These are phyloP conservation scores for Cantharis nigra DNA, from an alignment of 2,888 invertebrate genomes.

Conservation along the genomic window DNA sequence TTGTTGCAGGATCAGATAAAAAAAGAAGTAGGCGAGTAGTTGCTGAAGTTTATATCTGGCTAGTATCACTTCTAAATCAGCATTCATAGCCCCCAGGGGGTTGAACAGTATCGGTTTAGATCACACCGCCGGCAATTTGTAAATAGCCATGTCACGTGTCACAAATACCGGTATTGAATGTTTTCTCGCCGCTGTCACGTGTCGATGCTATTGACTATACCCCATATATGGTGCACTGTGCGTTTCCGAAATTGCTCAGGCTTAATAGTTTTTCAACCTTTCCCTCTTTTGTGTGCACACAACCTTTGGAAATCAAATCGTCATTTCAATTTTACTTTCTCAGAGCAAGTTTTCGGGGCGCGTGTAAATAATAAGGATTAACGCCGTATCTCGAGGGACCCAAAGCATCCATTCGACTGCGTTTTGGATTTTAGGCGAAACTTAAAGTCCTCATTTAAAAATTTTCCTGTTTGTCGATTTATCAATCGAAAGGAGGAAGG, in stretches of 20 bases:
- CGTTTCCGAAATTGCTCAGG: neutral
- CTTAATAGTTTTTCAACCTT: neutral
- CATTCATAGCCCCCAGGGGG: constrained; percentile 36
- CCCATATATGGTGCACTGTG: neutral
- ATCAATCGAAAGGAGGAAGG: neutral
- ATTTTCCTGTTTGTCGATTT: neutral
- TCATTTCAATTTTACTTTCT: neutral
- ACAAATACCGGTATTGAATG: constrained; percentile 54
- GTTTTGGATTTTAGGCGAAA: too few species aligned
- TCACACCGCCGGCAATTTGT: constrained; percentile 54
- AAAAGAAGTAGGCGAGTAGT: neutral
- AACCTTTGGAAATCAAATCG: neutral
- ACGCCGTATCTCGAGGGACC: neutral
- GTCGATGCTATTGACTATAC: constrained; percentile 37
- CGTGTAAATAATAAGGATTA: neutral
- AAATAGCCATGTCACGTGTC: constrained; percentile 54
- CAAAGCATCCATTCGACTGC: neutral
- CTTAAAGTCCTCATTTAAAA: neutral
- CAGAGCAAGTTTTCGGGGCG: neutral
- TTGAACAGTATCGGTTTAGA: constrained; percentile 42
- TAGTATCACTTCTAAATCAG: constrained; percentile 22
- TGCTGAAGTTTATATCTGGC: constrained; percentile 17
- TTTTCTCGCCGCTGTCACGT: constrained; percentile 55
- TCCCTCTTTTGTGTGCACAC: neutral
- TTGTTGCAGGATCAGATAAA: constrained; percentile 20